These are phyloP conservation scores for Heteropelma amictum DNA, from an alignment of 2,888 invertebrate genomes.

Conservation along the genomic window DNA sequence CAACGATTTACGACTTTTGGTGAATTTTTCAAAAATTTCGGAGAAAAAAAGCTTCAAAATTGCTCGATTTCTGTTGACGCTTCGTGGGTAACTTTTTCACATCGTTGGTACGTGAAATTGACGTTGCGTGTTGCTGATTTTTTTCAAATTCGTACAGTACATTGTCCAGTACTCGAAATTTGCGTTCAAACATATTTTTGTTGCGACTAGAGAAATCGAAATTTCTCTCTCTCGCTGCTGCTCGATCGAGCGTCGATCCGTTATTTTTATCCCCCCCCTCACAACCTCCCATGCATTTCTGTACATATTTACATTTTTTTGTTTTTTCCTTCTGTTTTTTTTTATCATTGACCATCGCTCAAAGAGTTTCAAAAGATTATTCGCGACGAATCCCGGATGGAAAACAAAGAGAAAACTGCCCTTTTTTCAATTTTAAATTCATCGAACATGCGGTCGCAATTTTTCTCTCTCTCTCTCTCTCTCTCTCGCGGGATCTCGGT, in stretches of 20 bases:
- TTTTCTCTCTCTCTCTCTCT: slow-evolving; percentile 21
- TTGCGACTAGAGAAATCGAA: no score
- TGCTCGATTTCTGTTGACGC: no score
- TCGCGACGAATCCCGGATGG: slow-evolving; percentile 4
- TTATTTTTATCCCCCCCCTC: not conserved
- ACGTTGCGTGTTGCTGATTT: no score
- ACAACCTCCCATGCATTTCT: not conserved
- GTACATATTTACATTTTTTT: slow-evolving; percentile 14
- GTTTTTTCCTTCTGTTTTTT: slow-evolving; percentile 32
- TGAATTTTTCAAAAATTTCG: no score
- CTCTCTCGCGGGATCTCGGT: slow-evolving; percentile 9
- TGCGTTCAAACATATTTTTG: no score
- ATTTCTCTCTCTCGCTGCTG: slow-evolving; percentile 2
- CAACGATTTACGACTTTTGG: no score
- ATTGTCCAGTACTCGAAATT: no score
- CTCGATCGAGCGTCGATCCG: not conserved
- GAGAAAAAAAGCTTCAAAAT: no score
- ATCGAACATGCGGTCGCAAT: not conserved
- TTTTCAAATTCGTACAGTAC: no score
- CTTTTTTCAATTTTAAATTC: not conserved
- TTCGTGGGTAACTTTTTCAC: no score
- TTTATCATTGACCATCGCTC: slow-evolving; percentile 19
- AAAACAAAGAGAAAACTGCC: slow-evolving; percentile 11
- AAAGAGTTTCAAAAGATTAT: slow-evolving; percentile 11
- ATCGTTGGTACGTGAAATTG: no score